Base-by-base conservation (phyloP, 2,113 vertebrate species). In the sheep (Ovis aries) region DNA sequence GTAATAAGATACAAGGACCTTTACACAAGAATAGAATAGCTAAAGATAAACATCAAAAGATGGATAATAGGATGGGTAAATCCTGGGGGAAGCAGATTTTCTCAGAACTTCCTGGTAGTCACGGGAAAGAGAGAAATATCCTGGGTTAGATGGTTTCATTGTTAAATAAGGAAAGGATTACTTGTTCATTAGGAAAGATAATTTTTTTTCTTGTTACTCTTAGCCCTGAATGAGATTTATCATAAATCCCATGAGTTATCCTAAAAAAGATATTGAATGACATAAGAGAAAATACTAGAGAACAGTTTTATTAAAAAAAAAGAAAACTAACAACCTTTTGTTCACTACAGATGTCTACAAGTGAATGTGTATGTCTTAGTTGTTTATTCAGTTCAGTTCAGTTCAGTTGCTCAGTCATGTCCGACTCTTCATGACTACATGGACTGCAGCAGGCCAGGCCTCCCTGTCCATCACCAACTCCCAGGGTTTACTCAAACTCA, bases 91-190 rank as follows among this genome's bases (percentile, higher is more conserved):
- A 92, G 53, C 48, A 85, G 31, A 86, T 90, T 90, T 91, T 94
- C 77, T 80, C 9, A 43, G 88, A 85, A 91, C 91, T 97, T 94
- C 93, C 97, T 86, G 67, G 97, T 94, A 85, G 33, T 25, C 17
- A 84, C 80, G 59, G 64, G 78, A 71, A 93, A 88, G 59, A 40
- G 13, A 94, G 62, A 97, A 93, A 85, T 21, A 92, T 16, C 17
- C 60, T 85, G 53, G 17, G 13, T 93, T 45, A 33, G 3, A 5
- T 27, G 64, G 29, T 94, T 96, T 90, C 77, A 48, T 53, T 74
- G 45, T 74, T 67, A 67, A 74, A 31, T 82, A 77, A 64, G 53
- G 29, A 92, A 90, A 96, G 45, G 50, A 89, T 27, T 77, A 80
- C n/a, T 87, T 50, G 12, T 88, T 94, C 80, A 59, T 88, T 91